These are phyloP conservation scores for Symphodus melops DNA, from an alignment of 2,113 vertebrate genomes.

Conservation along the genomic window DNA sequence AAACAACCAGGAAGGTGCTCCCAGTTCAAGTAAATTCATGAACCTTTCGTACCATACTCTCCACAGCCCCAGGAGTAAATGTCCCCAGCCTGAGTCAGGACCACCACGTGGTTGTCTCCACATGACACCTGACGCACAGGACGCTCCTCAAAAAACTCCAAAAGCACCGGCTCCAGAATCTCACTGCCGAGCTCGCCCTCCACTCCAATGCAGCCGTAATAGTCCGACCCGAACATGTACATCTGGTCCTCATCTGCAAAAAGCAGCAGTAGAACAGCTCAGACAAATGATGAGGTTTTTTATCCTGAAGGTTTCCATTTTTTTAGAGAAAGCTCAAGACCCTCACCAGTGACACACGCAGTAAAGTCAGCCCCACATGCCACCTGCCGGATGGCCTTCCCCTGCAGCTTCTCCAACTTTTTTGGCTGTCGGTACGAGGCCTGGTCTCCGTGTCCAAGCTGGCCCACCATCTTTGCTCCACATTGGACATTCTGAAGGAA, in stretches of 20 bases:
- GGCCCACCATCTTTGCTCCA: slow-evolving; percentile 95
- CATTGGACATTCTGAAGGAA: slow-evolving; percentile 92
- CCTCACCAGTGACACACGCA: slow-evolving; percentile 92
- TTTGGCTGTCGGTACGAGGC: slow-evolving; percentile 96
- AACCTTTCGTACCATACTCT: slow-evolving; percentile 88
- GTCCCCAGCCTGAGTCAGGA: slow-evolving; percentile 89
- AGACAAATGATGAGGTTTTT: not conserved
- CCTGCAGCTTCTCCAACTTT: slow-evolving; percentile 93
- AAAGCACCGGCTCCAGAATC: slow-evolving; percentile 90
- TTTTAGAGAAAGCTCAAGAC: not conserved
- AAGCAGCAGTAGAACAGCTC: slow-evolving; percentile 17
- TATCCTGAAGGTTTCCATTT: too few relatives aligned
- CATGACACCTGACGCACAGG: slow-evolving; percentile 94
- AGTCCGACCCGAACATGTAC: slow-evolving; percentile 97
- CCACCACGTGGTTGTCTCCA: slow-evolving; percentile 96
- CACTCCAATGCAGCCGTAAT: slow-evolving; percentile 96
- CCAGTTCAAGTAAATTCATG: slow-evolving; percentile 12
- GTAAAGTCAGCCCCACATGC: slow-evolving; percentile 97
- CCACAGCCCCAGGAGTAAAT: slow-evolving; percentile 98
- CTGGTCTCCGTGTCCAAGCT: slow-evolving; percentile 96
- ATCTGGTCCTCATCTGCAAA: slow-evolving; percentile 94
- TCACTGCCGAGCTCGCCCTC: slow-evolving; percentile 87
- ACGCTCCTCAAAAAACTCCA: slow-evolving; percentile 91
- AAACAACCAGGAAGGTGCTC: slow-evolving; percentile 16
- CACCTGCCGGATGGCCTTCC: slow-evolving; percentile 94